Evolutionary conservation across 2,888 invertebrate genomes (phyloP).

Genomic region (Phytoseiulus persimilis): DNA sequence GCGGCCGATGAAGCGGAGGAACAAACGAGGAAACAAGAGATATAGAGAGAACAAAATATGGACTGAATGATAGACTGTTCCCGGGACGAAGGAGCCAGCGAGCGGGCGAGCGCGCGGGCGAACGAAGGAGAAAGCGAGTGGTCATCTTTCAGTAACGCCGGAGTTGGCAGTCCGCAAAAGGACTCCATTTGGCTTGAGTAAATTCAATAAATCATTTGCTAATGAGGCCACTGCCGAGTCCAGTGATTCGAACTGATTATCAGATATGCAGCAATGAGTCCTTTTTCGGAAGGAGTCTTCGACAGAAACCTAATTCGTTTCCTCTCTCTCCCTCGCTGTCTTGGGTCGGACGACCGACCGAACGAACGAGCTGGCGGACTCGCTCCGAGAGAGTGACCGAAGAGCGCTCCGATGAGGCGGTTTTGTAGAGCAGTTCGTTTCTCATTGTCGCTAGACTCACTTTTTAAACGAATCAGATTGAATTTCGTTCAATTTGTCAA

Average conservation of each 20-base stretch:
- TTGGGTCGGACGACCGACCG: neutral
- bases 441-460: neutral
- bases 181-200: neutral
- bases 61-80: neutral
- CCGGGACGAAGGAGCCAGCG: neutral
- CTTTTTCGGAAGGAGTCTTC: neutral
- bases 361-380: neutral
- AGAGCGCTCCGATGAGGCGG: neutral
- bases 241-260: conserved; percentile 5
- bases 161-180: neutral
- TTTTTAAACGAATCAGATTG: neutral
- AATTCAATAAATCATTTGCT: neutral
- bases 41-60: neutral
- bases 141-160: neutral
- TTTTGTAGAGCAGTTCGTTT: neutral
- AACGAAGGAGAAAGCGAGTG: neutral
- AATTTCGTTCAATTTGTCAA: conserved; percentile 5
- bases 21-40: neutral
- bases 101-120: neutral
- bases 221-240: neutral
- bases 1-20: neutral
- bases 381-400: neutral
- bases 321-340: neutral
- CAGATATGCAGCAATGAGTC: neutral
- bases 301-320: neutral